Conservation (phyloP, 1,140 invertebrate genomes). For the Trialeurodes vaporariorum region DNA sequence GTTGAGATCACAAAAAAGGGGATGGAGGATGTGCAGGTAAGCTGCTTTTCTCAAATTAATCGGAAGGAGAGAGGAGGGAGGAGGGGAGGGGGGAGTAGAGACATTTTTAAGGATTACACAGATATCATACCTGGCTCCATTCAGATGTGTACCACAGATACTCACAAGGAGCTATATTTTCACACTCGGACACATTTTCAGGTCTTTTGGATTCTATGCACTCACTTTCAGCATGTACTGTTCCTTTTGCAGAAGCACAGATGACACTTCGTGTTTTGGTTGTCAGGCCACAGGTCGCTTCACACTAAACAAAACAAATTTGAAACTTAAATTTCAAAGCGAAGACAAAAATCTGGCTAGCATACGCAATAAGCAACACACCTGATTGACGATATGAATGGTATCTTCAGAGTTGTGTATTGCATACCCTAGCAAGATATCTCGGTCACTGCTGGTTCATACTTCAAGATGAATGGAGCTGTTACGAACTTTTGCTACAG, state of each 20-base stretch:
- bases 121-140: constrained; percentile 55
- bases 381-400: too few relatives aligned
- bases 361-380: neutral
- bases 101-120: constrained; percentile 6
- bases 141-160: constrained; percentile 76
- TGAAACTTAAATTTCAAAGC: too few relatives aligned
- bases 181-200: constrained; percentile 44
- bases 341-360: neutral
- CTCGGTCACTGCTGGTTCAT: too few relatives aligned
- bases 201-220: constrained; percentile 50
- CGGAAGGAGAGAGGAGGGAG: too few relatives aligned
- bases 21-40: too few relatives aligned
- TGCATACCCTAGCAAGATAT: too few relatives aligned
- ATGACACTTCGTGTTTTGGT: constrained; percentile 58
- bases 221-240: constrained; percentile 51
- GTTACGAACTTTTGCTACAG: too few relatives aligned
- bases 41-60: too few relatives aligned
- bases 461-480: too few relatives aligned
- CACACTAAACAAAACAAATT: constrained; percentile 44
- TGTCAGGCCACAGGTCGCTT: constrained; percentile 54
- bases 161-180: constrained; percentile 45
- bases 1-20: too few relatives aligned
- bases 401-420: too few relatives aligned
- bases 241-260: constrained; percentile 60
- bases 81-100: too few relatives aligned